Evolutionary conservation across 2,113 vertebrate species (phyloP), one percentile per base, ranked within the genome.

Genomic region (Micronycteris hirsuta): DNA sequence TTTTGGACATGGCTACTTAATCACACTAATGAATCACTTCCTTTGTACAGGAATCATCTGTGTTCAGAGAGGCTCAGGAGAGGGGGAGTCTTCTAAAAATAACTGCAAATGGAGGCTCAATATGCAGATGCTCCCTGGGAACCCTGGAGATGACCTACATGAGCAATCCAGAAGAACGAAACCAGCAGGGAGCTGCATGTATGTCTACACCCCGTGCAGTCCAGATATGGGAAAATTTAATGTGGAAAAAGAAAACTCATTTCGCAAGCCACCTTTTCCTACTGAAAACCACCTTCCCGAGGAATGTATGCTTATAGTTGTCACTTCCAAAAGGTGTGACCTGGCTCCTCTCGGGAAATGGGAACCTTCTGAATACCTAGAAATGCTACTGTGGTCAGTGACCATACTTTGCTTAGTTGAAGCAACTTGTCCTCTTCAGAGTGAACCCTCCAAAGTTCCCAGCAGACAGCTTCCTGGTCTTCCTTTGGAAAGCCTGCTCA

Each of bases 311-410:
- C 47, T 70, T 80, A 54, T 26, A 88, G 45, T 70, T 89, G 31
- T 95, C 71, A 36, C 84, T 77, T 93, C 38, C 71, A 92, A 85
- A 81, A 56, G 36, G 61, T 84, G 38, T 67, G 61, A 70, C 84
- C 43, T 78, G 65, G 26, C 5, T 96, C 52, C 49, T 95, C 26
- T 93, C 71, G 68, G 73, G 80, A 95, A 92, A 88, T 7, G 12
- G 65, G 24, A 52, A 54, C 16, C 33, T 61, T 93, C 86, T 89
- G 36, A 88, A 89, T 56, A 45, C 43, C 38, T 28, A 86, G 80
- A 87, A 88, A 22, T 7, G 13, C 67, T 16, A 36, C 4, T 4
- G 33, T 81, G 52, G 70, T 88, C 56, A 36, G 93, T 92, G 95
- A 87, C 24, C 77, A 16, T 10, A n/a, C 47, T 76, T 67, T 52